These are phyloP conservation scores for Drosophila formosana DNA, from an alignment of 2,888 invertebrate species.

Conservation along the genomic window DNA sequence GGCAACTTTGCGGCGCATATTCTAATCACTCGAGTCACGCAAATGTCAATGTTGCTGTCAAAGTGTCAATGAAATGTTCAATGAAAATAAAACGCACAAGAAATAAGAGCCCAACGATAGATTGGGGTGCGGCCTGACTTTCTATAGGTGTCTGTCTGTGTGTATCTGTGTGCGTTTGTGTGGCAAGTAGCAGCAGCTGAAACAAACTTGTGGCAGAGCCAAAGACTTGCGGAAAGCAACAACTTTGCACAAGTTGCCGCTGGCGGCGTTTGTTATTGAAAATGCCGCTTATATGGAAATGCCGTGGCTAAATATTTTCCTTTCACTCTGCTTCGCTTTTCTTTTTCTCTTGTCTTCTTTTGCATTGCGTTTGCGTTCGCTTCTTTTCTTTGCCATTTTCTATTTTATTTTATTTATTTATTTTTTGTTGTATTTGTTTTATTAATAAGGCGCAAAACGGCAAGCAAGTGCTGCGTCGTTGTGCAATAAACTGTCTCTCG, in stretches of 20 bases:
- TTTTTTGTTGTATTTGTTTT: constrained; percentile 68
- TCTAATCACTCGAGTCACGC: constrained; percentile 79
- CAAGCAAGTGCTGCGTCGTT: constrained; percentile 39
- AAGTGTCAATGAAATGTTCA: constrained; percentile 81
- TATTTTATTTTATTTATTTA: not conserved
- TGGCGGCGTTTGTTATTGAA: constrained; percentile 68
- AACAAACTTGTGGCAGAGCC: constrained; percentile 37
- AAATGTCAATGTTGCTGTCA: constrained; percentile 80
- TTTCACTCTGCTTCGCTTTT: not conserved
- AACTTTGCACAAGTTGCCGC: constrained; percentile 66
- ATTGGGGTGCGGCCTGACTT: not conserved
- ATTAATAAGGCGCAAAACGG: constrained; percentile 68
- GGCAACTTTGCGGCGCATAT: constrained; percentile 67
- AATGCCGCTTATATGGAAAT: constrained; percentile 76
- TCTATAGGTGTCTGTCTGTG: not conserved
- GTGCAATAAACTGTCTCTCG: constrained; percentile 22
- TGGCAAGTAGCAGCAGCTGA: constrained; percentile 7
- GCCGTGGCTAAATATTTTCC: constrained; percentile 46
- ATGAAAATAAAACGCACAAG: constrained; percentile 78
- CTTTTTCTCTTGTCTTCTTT: too few species aligned
- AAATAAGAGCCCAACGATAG: constrained; percentile 47
- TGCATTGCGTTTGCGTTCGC: constrained; percentile 1
- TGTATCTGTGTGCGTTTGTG: not conserved
- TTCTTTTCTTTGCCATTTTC: constrained; percentile 11
- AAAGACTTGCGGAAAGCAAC: constrained; percentile 71